These are phyloP conservation scores for Drosophila rufa DNA, from an alignment of 1,140 invertebrate species.

Conservation along the genomic window DNA sequence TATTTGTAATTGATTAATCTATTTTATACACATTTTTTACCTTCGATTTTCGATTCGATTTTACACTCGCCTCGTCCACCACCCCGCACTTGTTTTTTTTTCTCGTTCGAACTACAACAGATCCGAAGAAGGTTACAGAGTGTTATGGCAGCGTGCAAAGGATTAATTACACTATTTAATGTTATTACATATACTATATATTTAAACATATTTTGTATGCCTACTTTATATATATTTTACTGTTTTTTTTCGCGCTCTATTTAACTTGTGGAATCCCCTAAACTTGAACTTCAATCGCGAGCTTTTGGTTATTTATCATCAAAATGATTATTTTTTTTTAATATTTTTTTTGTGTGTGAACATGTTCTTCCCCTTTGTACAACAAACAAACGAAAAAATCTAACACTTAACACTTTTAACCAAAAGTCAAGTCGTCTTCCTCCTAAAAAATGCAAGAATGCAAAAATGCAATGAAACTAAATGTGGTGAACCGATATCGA, in stretches of 20 bases:
- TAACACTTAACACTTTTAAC: constrained; percentile 12
- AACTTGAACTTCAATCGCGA: constrained; percentile 34
- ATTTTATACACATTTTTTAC: constrained; percentile 39
- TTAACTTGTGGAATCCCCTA: constrained; percentile 22
- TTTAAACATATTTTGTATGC: constrained; percentile 14
- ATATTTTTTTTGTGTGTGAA: constrained; percentile 9
- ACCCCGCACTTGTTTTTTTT: constrained; percentile 40
- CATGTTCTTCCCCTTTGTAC: constrained; percentile 68
- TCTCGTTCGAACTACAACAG: constrained; percentile 48
- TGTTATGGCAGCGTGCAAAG: constrained; percentile 46
- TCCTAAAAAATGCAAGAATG: constrained; percentile 21
- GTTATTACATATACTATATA: constrained; percentile 11
- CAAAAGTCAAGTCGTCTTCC: constrained; percentile 55
- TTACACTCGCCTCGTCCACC: constrained; percentile 22
- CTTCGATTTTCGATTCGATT: constrained; percentile 45
- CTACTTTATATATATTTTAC: constrained; percentile 25
- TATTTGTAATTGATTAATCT: constrained; percentile 56
- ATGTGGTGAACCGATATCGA: constrained; percentile 22
- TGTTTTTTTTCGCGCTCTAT: constrained; percentile 39
- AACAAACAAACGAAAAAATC: constrained; percentile 47
- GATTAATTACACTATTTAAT: constrained; percentile 27
- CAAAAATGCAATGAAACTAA: constrained; percentile 10
- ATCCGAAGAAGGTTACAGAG: constrained; percentile 11
- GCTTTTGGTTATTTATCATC: constrained; percentile 51
- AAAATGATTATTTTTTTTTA: constrained; percentile 14